Base-by-base conservation (phyloP, 2,113 vertebrate species). In the Mormoops blainvillei region DNA sequence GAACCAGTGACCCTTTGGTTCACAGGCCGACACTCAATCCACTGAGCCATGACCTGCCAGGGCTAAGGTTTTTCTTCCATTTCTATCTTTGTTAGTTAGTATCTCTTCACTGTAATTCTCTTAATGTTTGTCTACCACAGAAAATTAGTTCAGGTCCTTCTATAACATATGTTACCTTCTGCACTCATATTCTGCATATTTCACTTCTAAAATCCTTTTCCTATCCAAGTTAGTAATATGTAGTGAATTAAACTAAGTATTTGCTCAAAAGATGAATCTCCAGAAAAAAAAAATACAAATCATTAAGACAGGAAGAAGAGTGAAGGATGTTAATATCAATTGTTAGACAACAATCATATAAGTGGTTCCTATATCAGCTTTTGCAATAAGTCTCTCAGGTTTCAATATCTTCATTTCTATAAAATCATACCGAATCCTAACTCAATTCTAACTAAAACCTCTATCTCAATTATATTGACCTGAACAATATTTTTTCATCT, bases 181-280 rank as follows among this genome's bases (percentile, higher is more conserved):
- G 16, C 26, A 56, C 13, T 67, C 63, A 41, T 45, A 74, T 50
- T 68, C 43, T 82, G 4, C 52, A 90, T 63, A 94, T 87, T 82
- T 70, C 61, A 73, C 22, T 56, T 87, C 54, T 84, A 28, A 93
- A 82, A 24, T 78, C 41, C 48, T 73, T 90, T 94, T 78, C 70
- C 81, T 82, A 43, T 31, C 8, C 15, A 82, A 83, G 45, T 73
- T 91, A 94, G 14, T 67, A 71, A 84, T 36, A 84, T 4, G 85
- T 56, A 50, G n/a, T 84, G 48, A 97, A 56, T 58, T 95, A 93
- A 87, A 78, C 71, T 54, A 56, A 88, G 14, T 67, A 67, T 88
- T 87, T 93, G 19, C 7, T 95, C 22, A 95, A 77, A 87, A 84
- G 52, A 91, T 67, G 1, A 93, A 73, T 43, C 45, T 41, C n/a